Conservation (phyloP, 1,140 invertebrate species). For the Conus ventricosus region DNA sequence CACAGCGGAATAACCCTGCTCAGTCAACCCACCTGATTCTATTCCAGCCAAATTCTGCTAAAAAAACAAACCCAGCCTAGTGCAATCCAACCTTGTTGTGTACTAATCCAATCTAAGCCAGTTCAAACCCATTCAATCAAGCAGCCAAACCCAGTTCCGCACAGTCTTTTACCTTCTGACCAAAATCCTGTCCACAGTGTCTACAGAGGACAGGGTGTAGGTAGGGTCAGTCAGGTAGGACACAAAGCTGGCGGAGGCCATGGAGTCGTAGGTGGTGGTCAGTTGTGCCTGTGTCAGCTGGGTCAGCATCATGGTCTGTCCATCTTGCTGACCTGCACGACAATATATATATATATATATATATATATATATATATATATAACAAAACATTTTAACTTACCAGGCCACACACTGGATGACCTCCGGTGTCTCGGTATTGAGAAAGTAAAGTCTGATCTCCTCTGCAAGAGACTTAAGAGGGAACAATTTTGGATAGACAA, state of each 20-base stretch:
- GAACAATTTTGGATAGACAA: too few relatives aligned
- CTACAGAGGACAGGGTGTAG: constrained; percentile 15
- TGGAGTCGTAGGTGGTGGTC: constrained; percentile 42
- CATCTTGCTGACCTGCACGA: constrained; percentile 36
- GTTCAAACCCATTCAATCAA: too few relatives aligned
- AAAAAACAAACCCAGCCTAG: not conserved
- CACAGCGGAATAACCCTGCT: too few relatives aligned
- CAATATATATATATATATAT: too few relatives aligned
- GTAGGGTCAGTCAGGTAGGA: constrained; percentile 47
- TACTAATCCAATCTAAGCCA: too few relatives aligned
- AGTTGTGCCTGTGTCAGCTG: constrained; percentile 37
- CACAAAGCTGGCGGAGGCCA: constrained; percentile 45
- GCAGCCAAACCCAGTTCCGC: not conserved
- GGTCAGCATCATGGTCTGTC: constrained; percentile 42
- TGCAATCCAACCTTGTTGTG: not conserved
- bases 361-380: too few relatives aligned
- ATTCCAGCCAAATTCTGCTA: not conserved
- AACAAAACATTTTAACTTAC: too few relatives aligned
- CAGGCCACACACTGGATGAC: too few relatives aligned
- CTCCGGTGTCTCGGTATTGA: too few relatives aligned
- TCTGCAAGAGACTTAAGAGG: too few relatives aligned
- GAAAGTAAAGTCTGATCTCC: too few relatives aligned
- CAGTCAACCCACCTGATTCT: too few relatives aligned
- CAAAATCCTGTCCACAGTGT: constrained; percentile 40
- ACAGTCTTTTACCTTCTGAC: constrained; percentile 27